These are phyloP conservation scores for Drosophila bocki DNA, from an alignment of 1,140 invertebrate genomes.

Conservation along the genomic window DNA sequence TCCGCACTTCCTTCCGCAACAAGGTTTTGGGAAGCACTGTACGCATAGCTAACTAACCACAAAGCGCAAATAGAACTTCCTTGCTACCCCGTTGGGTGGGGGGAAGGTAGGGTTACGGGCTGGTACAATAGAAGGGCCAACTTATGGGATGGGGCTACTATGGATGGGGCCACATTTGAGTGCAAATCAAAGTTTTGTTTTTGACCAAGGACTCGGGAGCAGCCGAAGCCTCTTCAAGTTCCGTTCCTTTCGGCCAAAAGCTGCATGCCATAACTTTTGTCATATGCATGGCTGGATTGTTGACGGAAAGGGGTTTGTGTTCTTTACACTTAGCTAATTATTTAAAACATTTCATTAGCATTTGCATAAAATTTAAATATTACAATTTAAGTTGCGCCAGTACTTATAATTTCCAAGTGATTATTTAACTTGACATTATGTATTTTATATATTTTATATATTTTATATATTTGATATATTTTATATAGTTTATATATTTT, in stretches of 20 bases:
- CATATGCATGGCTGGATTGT: conserved; percentile 41
- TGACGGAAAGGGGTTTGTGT: background rate
- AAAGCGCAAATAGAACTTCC: conserved; percentile 52
- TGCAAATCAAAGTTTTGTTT: conserved; percentile 58
- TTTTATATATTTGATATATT: too few relatives aligned
- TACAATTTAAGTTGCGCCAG: too few relatives aligned
- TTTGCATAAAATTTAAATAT: background rate
- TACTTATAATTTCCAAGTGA: background rate
- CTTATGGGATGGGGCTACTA: background rate
- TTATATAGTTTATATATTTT: too few relatives aligned
- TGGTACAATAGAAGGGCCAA: conserved; percentile 15
- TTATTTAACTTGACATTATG: background rate
- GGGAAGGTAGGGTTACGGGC: too few relatives aligned
- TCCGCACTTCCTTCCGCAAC: conserved; percentile 36
- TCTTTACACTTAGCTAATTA: background rate
- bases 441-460: too few relatives aligned
- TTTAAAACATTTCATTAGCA: background rate
- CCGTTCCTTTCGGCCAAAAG: conserved; percentile 33
- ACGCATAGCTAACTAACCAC: conserved; percentile 56
- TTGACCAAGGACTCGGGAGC: conserved; percentile 44
- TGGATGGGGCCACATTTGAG: conserved; percentile 34
- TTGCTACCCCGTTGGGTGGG: background rate
- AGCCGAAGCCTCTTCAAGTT: conserved; percentile 51
- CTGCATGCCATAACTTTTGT: conserved; percentile 52
- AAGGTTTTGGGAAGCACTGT: conserved; percentile 41